Evolutionary conservation across 2,888 invertebrate genomes (phyloP).

Genomic region (Linyphia triangularis): DNA sequence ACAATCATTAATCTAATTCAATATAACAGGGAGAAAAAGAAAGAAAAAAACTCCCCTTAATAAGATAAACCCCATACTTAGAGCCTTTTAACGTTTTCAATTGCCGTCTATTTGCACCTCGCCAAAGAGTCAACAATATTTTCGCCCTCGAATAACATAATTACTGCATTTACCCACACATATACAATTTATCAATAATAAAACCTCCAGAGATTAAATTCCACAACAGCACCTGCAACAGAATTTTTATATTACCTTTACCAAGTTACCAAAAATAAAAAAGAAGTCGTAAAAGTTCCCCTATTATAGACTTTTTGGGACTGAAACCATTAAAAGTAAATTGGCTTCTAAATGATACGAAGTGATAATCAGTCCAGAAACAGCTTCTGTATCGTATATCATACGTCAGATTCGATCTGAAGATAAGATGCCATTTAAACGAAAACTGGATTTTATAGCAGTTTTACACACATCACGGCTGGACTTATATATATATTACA

Average conservation of each 20-base stretch:
- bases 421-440: not conserved
- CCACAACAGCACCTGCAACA: not conserved
- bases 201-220: not conserved
- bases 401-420: not conserved
- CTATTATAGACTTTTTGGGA: not conserved
- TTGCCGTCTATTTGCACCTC: constrained; percentile 7
- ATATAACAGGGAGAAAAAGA: no score
- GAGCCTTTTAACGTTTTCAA: not conserved
- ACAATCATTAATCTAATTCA: not conserved
- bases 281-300: not conserved
- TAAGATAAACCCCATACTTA: not conserved
- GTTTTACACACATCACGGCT: no score
- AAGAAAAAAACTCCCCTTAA: not conserved
- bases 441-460: not conserved
- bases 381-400: constrained; percentile 3
- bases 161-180: not conserved
- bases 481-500: no score
- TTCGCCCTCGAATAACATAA: not conserved
- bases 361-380: constrained; percentile 56
- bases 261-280: not conserved
- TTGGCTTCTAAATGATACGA: constrained; percentile 61
- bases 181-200: constrained; percentile 18
- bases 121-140: not conserved
- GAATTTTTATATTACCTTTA: not conserved
- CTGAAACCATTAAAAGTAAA: constrained; percentile 55